phyloP scores from a whole-genome alignment of 2,888 invertebrate species.

The Lymantria monacha region DNA sequence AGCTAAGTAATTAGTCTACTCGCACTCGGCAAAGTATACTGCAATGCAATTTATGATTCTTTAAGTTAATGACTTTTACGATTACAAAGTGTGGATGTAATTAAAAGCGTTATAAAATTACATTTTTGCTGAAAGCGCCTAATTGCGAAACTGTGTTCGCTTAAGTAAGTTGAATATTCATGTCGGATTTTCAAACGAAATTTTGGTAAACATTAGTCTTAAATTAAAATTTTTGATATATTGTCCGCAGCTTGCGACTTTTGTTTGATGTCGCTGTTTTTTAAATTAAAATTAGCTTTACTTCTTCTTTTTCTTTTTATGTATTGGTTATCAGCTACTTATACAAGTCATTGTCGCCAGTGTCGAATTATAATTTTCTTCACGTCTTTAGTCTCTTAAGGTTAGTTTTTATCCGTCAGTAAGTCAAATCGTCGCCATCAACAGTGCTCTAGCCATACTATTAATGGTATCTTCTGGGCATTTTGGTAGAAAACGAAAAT shows the following conservation, averaged over 20 bases:
- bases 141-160: conserved; percentile 11
- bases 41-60: conserved; percentile 29
- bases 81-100: conserved; percentile 6
- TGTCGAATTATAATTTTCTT: too few species aligned
- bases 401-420: too few species aligned
- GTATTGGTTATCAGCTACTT: too few species aligned
- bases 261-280: too few species aligned
- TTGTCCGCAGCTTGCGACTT: neutral
- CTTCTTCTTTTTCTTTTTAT: too few species aligned
- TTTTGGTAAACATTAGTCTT: neutral
- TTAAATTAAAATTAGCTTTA: too few species aligned
- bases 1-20: conserved; percentile 48
- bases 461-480: too few species aligned
- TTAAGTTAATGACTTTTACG: conserved; percentile 19
- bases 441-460: too few species aligned
- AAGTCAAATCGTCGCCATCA: too few species aligned
- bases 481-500: too few species aligned
- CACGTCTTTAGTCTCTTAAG: too few species aligned
- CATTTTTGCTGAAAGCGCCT: conserved; percentile 19
- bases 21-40: conserved; percentile 18
- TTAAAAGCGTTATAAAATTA: conserved; percentile 1
- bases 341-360: too few species aligned
- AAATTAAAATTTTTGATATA: neutral
- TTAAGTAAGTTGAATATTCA: neutral
- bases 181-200: neutral